Evolutionary conservation across 2,888 invertebrate genomes (phyloP), one percentile per base, ranked within the genome.

Genomic region (Aleiodes alternator): DNA sequence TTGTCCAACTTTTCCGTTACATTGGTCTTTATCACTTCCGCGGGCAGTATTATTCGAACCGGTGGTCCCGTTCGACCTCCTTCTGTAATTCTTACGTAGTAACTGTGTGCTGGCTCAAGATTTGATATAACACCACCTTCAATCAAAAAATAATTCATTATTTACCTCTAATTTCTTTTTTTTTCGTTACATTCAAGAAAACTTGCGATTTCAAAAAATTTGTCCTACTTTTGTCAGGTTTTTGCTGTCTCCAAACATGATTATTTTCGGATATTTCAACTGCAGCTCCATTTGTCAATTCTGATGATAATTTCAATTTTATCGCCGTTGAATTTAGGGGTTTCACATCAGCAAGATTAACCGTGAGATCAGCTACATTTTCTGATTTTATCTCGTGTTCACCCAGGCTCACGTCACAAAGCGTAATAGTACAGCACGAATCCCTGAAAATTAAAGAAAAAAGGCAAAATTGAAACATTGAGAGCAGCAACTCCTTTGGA

Each of bases 371-470:
- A 57, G 79, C 82, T n/a, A 85, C 87, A 79, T 78, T 86, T 70
- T 89, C 89, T 0, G 86, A 76, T 57, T 84, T 88, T 38, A 89
- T 86, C 79, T 95, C 95, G 79, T 95, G 95, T 71, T 92, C 95
- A 79, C 95, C 95, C 23, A 96, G 91, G 0, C 95, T 95, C 4
- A 96, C 96, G 84, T 96, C 96, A 86, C 97, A 97, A 3, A 96
- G 91, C 77, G 96, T 94, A 78, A 96, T 92, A 81, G 94, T 96
- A 84, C 97, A 97, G 86, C 97, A 97, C 1, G 94, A 90, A 87
- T 97, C 97, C 70, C 93, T 93, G 76, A 6, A 34, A 59, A 43
- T 38, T 14, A 4, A 34, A 34, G 34, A 23, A 23, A 23, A 23
- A 23, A 1, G 23, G 23, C 23, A n/a, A 11, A 14, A 57, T 9